Percentiles rank a stretch among this genome's conserved stretches.
Evolutionary conservation across 2,888 invertebrate genomes (phyloP).

Genomic region (Sisyra terminalis): DNA sequence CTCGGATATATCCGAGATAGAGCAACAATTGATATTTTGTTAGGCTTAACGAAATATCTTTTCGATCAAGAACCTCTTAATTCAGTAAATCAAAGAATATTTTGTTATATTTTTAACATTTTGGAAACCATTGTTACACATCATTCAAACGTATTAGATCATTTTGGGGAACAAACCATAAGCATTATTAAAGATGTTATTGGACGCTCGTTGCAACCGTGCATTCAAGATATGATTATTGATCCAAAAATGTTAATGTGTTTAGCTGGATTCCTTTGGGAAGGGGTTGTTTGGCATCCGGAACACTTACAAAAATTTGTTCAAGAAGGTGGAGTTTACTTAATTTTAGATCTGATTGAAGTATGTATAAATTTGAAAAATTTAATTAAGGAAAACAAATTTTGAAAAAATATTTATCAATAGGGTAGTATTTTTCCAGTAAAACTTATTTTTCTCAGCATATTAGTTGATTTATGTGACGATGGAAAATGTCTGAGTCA

Average conservation of each 20-base stretch:
- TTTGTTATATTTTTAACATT: slow-evolving; percentile 9
- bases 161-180: slow-evolving; percentile 14
- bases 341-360: slow-evolving; percentile 26
- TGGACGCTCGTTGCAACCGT: slow-evolving; percentile 14
- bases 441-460: slow-evolving; percentile 24
- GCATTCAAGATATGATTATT: slow-evolving; percentile 18
- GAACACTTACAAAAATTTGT: slow-evolving; percentile 21
- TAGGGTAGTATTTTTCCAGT: slow-evolving; percentile 20
- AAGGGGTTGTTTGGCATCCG: slow-evolving; percentile 19
- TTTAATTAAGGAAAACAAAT: background rate
- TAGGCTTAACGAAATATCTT: slow-evolving; percentile 1
- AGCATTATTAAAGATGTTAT: slow-evolving; percentile 15
- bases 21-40: slow-evolving; percentile 1
- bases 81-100: slow-evolving; percentile 8
- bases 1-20: slow-evolving; percentile 3
- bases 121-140: background rate
- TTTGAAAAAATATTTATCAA: background rate
- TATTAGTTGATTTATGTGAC: slow-evolving; percentile 26
- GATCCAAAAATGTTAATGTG: slow-evolving; percentile 24
- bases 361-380: slow-evolving; percentile 12
- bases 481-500: slow-evolving; percentile 22
- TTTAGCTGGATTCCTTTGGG: slow-evolving; percentile 27
- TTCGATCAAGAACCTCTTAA: slow-evolving; percentile 1
- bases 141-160: slow-evolving; percentile 6
- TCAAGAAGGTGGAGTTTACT: slow-evolving; percentile 21